Base-by-base conservation (phyloP, 2,888 invertebrate genomes). In the Diogma glabrata region DNA sequence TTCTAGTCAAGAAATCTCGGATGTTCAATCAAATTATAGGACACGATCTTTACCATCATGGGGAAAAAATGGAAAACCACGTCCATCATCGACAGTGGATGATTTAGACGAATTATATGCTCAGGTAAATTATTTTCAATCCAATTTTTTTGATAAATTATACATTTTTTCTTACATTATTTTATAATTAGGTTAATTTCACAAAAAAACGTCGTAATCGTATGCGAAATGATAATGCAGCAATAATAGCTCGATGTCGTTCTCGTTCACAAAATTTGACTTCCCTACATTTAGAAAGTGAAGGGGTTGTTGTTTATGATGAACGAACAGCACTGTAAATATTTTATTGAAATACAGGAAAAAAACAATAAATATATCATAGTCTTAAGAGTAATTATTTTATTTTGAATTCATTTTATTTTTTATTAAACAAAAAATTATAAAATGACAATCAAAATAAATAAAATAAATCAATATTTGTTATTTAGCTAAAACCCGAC, bases 161-260 rank as follows among this genome's bases (percentile, higher is more conserved):
- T 17, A 20, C 10, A 24, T 33, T 40, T 43, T 40, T 47, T 49
- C 16, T 26, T 46, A 7, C 10, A 22, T 28, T 12, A 36, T 46
- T 50, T 48, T 47, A 56, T 53, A 67, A 67, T 28, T 66, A 84
- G 83, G 82, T 84, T 24, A 84, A 80, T 61, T 77, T 84, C 60
- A 84, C 84, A 64, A 86, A 84, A 67, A 85, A 85, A 64, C 77
- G 84, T 63, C 83, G 83, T 72, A 85, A 84, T 66, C 79, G 85
- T 51, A 87, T 87, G 86, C 76, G 84, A 57, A 85, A 80, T 66
- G 84, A 84, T 64, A 86, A 86, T 71, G 87, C 87, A 2, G 87
- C 86, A 50, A 79, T 81, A 51, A 87, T 87, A 63, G 87, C 87
- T 17, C 74, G 85, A 56, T 77, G 80, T 65, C 82, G 84, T 68